These are phyloP conservation scores for Drosophila fungiperda DNA, from an alignment of 2,888 invertebrate species.

Conservation along the genomic window DNA sequence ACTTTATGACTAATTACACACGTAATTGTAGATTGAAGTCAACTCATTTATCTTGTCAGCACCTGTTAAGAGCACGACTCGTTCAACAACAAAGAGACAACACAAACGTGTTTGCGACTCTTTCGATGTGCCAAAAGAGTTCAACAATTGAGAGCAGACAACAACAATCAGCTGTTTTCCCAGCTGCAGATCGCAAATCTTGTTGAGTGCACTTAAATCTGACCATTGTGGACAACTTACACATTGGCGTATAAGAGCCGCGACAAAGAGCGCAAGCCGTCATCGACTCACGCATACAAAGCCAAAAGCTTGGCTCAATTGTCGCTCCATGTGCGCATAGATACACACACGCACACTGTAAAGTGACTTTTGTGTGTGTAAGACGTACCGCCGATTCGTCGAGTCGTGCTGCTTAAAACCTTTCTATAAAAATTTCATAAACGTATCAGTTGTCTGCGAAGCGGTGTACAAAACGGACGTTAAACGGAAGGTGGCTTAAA, in stretches of 20 bases:
- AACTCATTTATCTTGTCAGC: constrained; percentile 60
- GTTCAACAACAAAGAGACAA: constrained; percentile 29
- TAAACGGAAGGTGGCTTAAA: constrained; percentile 66
- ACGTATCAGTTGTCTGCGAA: constrained; percentile 83
- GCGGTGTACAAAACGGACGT: constrained; percentile 82
- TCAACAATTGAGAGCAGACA: neutral
- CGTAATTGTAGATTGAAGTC: constrained; percentile 50
- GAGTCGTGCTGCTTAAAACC: constrained; percentile 69
- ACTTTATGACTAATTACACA: constrained; percentile 77
- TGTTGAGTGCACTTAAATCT: constrained; percentile 1
- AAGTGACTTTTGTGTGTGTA: constrained; percentile 28
- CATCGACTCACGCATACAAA: constrained; percentile 36
- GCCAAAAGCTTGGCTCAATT: constrained; percentile 65
- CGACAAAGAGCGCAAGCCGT: constrained; percentile 34
- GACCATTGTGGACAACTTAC: constrained; percentile 33
- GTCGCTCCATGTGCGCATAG: constrained; percentile 52
- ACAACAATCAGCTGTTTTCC: constrained; percentile 43
- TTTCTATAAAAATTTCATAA: constrained; percentile 82
- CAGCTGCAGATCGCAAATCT: constrained; percentile 2
- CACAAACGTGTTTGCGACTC: neutral
- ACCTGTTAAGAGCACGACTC: constrained; percentile 34
- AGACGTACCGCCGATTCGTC: constrained; percentile 57
- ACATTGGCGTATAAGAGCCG: constrained; percentile 53
- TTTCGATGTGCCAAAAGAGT: constrained; percentile 21
- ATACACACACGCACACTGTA: constrained; percentile 24